Conservation (phyloP, 2,888 invertebrate genomes). For the Chalcosyrphus nemorum region DNA sequence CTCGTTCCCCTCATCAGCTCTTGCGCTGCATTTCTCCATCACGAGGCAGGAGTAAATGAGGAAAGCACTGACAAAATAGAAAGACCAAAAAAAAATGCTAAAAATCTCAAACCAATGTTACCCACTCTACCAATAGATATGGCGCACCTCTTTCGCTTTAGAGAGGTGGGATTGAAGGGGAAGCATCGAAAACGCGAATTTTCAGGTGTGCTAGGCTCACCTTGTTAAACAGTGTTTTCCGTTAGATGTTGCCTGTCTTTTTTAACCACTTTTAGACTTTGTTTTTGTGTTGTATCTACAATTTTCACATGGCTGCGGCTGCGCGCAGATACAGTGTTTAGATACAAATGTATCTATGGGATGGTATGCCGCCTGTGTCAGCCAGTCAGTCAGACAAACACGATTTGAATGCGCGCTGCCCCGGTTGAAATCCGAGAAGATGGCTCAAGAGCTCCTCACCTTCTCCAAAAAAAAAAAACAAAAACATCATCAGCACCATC, state of each 20-base stretch:
- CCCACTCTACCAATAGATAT: conserved; percentile 60
- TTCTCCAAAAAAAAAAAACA: too few species aligned
- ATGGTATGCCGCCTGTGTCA: conserved; percentile 36
- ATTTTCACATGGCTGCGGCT: conserved; percentile 61
- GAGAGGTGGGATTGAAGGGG: not conserved
- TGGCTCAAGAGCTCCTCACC: conserved; percentile 50
- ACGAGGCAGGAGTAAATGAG: conserved; percentile 69
- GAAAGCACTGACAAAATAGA: conserved; percentile 25
- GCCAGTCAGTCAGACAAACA: conserved; percentile 59
- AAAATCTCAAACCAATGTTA: conserved; percentile 71
- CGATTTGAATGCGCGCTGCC: conserved; percentile 69
- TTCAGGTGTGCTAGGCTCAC: conserved; percentile 74
- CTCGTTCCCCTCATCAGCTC: not conserved
- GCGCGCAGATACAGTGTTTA: conserved; percentile 48
- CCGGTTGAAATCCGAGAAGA: conserved; percentile 62
- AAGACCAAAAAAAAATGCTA: conserved; percentile 20
- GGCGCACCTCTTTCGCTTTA: conserved; percentile 66
- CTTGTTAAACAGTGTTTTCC: conserved; percentile 74
- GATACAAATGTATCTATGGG: conserved; percentile 30
- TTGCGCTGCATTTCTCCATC: conserved; percentile 40
- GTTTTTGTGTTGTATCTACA: conserved; percentile 62
- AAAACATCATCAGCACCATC: conserved; percentile 48
- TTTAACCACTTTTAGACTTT: conserved; percentile 59
- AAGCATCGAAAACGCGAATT: conserved; percentile 65
- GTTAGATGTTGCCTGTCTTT: conserved; percentile 69